Percentiles rank a stretch among this genome's conserved stretches.
phyloP scores from a whole-genome alignment of 2,113 vertebrate genomes.

The Mesembrinibis cayennensis region DNA sequence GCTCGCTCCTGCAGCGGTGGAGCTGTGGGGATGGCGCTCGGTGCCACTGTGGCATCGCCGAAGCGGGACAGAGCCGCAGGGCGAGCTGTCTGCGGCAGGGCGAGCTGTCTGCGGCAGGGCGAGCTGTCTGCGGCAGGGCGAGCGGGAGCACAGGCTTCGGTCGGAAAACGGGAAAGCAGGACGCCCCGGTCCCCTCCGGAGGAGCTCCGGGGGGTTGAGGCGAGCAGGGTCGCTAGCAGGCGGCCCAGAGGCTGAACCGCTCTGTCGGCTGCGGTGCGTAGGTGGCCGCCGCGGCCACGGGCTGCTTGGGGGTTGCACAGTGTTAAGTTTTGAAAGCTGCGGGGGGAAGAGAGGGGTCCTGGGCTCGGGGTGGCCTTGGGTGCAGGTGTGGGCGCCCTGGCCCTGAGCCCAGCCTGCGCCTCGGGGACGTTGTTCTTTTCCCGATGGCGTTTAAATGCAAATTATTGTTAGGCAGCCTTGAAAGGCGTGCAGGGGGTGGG shows the following conservation, averaged over 20 bases:
- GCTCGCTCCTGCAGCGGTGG: fast-evolving
- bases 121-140: fast-evolving
- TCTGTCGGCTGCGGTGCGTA: background rate
- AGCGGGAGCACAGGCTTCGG: background rate
- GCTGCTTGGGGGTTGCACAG: background rate
- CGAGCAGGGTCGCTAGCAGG: background rate
- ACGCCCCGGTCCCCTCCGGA: fast-evolving
- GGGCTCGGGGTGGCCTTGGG: background rate
- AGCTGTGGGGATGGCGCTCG: background rate
- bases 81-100: background rate
- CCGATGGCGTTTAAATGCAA: background rate
- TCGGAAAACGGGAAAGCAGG: background rate
- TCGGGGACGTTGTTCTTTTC: background rate
- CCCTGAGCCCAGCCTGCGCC: background rate
- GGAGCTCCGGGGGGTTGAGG: fast-evolving
- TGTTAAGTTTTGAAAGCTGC: background rate
- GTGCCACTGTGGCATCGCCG: background rate
- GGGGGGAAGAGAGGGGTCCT: background rate
- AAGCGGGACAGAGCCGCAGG: background rate
- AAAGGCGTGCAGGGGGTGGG: fast-evolving
- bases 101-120: background rate
- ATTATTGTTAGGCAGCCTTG: too few species aligned
- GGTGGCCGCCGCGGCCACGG: background rate
- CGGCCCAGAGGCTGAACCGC: fast-evolving
- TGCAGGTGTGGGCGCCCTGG: too few species aligned